A percentile compares a stretch with the other conserved stretches of the same genome.
These are phyloP conservation scores for Eristalinus sepulchralis DNA, from an alignment of 2,888 invertebrate genomes.

Conservation along the genomic window DNA sequence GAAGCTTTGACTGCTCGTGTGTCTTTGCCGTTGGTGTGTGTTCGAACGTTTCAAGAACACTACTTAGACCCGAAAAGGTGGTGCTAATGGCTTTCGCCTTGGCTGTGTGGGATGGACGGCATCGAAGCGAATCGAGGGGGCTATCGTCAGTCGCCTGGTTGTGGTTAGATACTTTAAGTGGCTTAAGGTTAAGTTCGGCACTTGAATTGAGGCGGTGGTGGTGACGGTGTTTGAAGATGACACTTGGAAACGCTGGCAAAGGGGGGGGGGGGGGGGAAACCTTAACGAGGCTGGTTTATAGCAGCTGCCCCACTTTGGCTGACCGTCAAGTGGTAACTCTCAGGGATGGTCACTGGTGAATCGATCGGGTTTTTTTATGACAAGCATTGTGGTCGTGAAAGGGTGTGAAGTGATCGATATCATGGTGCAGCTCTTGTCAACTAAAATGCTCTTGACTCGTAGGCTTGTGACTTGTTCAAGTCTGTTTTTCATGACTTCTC, in stretches of 20 bases:
- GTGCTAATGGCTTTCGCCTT: conserved; percentile 44
- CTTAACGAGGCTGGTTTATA: neutral
- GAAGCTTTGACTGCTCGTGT: conserved; percentile 37
- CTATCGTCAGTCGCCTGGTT: conserved; percentile 6
- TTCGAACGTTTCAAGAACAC: conserved; percentile 60
- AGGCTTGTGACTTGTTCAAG: neutral
- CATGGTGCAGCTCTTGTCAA: neutral
- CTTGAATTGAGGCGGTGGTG: neutral
- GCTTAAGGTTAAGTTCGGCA: conserved; percentile 34
- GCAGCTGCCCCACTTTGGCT: neutral
- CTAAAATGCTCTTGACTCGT: neutral
- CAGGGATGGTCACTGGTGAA: neutral
- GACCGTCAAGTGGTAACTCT: neutral
- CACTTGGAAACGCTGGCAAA: neutral
- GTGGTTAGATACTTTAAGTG: conserved; percentile 15
- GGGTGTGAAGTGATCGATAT: neutral
- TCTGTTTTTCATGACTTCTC: neutral
- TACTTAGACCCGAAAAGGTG: conserved; percentile 43
- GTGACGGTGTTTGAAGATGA: neutral
- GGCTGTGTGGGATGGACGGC: conserved; percentile 10
- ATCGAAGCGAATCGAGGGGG: neutral
- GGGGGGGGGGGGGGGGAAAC: neutral
- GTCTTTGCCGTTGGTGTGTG: conserved; percentile 17
- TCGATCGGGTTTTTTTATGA: neutral
- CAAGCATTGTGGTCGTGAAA: neutral